phyloP scores from a whole-genome alignment of 2,888 invertebrate species.

The Caenorhabditis panamensis region DNA sequence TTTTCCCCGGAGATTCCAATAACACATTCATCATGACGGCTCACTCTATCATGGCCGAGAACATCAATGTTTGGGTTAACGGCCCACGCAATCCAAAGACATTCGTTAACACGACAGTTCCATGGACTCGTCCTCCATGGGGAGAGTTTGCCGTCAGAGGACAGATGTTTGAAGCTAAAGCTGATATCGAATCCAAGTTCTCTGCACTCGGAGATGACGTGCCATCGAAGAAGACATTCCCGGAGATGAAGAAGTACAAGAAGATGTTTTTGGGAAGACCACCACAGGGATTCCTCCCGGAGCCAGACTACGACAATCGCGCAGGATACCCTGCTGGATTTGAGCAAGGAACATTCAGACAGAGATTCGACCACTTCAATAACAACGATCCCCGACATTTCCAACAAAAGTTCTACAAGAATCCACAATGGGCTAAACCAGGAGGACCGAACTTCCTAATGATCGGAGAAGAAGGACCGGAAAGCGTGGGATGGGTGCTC shows the following conservation, averaged over 20 bases:
- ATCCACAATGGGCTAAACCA: conserved; percentile 86
- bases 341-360: conserved; percentile 53
- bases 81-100: conserved; percentile 52
- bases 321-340: conserved; percentile 28
- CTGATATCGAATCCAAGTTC: conserved; percentile 18
- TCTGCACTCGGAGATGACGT: conserved; percentile 39
- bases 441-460: conserved; percentile 91
- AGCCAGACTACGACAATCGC: conserved; percentile 19
- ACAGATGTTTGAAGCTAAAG: neutral
- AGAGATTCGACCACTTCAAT: conserved; percentile 68
- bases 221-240: conserved; percentile 48
- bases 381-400: conserved; percentile 61
- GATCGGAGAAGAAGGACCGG: conserved; percentile 91
- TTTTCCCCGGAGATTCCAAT: conserved; percentile 57
- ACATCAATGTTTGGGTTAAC: no score
- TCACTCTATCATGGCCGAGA: no score
- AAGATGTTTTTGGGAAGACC: conserved; percentile 63
- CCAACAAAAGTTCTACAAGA: conserved; percentile 88
- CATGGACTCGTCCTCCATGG: conserved; percentile 43
- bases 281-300: conserved; percentile 64
- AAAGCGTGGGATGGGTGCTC: conserved; percentile 59
- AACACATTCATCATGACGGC: conserved; percentile 43
- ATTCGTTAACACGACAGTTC: conserved; percentile 44
- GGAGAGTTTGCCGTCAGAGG: conserved; percentile 1
- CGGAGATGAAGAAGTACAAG: conserved; percentile 33